phyloP scores from a whole-genome alignment of 2,797 vertebrate species.

The Sarcoramphus papa region DNA sequence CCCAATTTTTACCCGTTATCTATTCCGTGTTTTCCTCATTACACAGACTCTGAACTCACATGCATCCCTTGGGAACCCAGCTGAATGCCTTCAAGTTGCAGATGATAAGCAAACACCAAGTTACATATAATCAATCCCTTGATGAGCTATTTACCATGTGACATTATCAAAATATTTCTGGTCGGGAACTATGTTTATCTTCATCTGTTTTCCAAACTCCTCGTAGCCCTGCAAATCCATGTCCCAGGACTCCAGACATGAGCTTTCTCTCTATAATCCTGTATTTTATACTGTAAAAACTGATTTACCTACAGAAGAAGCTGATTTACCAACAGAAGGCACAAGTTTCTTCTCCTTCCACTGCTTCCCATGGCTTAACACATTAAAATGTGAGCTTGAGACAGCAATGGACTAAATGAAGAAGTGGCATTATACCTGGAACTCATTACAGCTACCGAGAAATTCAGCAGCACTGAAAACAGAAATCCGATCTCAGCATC shows the following conservation, averaged over 20 bases:
- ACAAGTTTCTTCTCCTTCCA: not conserved
- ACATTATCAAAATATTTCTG: slow-evolving; percentile 30
- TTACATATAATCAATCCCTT: not conserved
- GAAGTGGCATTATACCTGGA: not conserved
- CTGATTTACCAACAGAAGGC: not conserved
- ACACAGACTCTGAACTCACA: not conserved
- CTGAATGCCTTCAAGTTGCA: not conserved
- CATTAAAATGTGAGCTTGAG: not conserved
- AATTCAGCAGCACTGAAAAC: not conserved
- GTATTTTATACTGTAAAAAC: not conserved
- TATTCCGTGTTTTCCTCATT: not conserved
- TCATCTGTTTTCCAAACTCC: not conserved
- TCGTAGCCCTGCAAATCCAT: not conserved
- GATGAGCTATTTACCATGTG: slow-evolving; percentile 21
- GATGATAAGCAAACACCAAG: slow-evolving; percentile 25
- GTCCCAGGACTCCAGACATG: not conserved
- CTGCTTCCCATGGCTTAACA: not conserved
- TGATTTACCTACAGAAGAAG: not conserved
- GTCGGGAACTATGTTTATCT: slow-evolving; percentile 8
- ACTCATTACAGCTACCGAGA: not conserved
- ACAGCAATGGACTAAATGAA: not conserved
- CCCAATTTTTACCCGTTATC: not conserved
- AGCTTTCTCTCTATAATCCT: not conserved
- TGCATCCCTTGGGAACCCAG: not conserved
- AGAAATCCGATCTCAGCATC: slow-evolving; percentile 4